Evolutionary conservation across 1,140 invertebrate genomes (phyloP).

Genomic region (Ericerus pela): DNA sequence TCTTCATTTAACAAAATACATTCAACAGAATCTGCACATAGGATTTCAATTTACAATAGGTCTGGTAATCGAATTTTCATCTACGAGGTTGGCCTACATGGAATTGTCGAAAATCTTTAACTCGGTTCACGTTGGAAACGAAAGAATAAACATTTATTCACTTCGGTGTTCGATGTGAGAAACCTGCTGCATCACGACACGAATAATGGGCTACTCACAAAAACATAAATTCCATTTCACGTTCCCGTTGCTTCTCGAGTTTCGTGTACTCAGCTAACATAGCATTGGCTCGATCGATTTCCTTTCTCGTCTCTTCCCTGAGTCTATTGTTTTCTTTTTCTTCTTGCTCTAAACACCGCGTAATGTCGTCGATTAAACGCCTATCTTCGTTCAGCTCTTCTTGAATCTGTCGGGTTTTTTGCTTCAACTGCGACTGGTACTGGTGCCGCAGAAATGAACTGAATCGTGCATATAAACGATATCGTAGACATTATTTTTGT

Average conservation of each 20-base stretch:
- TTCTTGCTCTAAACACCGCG: background rate
- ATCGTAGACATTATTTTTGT: no score
- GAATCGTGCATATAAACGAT: no score
- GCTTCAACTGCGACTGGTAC: conserved; percentile 4
- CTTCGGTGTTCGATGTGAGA: no score
- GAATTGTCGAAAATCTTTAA: no score
- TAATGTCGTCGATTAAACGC: conserved; percentile 6
- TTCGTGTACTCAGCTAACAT: conserved; percentile 4
- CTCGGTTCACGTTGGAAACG: no score
- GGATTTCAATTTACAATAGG: no score
- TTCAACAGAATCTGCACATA: no score
- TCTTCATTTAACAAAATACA: no score
- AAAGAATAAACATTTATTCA: no score
- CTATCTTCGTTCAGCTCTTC: conserved; percentile 9
- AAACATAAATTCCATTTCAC: conserved; percentile 17
- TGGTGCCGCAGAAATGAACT: conserved; percentile 14
- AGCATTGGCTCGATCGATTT: conserved; percentile 10
- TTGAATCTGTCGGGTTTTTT: conserved; percentile 14
- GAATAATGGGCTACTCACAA: conserved; percentile 15
- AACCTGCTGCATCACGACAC: no score
- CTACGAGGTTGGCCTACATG: no score
- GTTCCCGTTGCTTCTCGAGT: conserved; percentile 16
- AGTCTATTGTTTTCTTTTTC: background rate
- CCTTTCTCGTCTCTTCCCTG: background rate
- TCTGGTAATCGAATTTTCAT: no score